phyloP scores from a whole-genome alignment of 2,888 invertebrate species.

The Helleia helle region DNA sequence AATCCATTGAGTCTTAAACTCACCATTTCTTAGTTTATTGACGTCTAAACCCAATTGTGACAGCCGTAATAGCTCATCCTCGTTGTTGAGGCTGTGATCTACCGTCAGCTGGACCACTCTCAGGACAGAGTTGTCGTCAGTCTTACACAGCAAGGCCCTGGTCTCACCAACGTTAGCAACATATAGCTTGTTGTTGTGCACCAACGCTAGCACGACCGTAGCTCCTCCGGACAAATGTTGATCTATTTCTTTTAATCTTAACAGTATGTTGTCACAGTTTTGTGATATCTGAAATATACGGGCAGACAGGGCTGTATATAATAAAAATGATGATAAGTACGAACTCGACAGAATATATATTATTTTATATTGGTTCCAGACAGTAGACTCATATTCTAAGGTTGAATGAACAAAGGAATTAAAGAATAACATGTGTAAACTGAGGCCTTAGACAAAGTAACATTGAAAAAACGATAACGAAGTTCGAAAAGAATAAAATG shows the following conservation, averaged over 20 bases:
- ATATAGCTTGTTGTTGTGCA: slow-evolving; percentile 83
- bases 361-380: too few species aligned
- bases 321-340: too few species aligned
- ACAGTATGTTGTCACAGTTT: slow-evolving; percentile 65
- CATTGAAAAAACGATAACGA: too few species aligned
- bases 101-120: slow-evolving; percentile 85
- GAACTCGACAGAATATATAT: too few species aligned
- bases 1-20: too few species aligned
- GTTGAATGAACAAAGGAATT: too few species aligned
- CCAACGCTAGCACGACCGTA: slow-evolving; percentile 86
- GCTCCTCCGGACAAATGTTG: slow-evolving; percentile 87
- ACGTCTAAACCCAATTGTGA: slow-evolving; percentile 83
- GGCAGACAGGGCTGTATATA: background rate
- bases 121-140: slow-evolving; percentile 83
- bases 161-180: slow-evolving; percentile 88
- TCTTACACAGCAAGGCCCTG: slow-evolving; percentile 85
- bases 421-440: too few species aligned
- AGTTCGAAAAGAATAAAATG: too few species aligned
- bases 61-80: slow-evolving; percentile 86
- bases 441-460: too few species aligned
- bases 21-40: slow-evolving; percentile 78
- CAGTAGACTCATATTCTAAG: too few species aligned
- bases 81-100: slow-evolving; percentile 89
- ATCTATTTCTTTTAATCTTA: slow-evolving; percentile 82
- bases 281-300: slow-evolving; percentile 45